Evolutionary conservation across 2,888 invertebrate genomes (phyloP), one percentile per base, ranked within the genome.

Genomic region (Amphipyra tragopoginis): DNA sequence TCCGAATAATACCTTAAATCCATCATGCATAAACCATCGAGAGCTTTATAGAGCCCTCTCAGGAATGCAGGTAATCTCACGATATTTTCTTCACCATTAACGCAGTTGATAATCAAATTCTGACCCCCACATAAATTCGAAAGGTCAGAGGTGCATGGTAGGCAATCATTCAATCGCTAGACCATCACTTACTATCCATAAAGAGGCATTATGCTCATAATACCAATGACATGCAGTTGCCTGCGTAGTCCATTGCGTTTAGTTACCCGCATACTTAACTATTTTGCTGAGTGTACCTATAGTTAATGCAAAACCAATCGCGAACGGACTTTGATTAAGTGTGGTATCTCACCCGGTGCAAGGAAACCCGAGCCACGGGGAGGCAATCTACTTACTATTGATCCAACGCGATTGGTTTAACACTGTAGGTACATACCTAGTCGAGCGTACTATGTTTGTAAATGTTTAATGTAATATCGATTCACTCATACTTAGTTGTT

Each of bases 331-430:
- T 56, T 50, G 61, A 73, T 70, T 61, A 70, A 47, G 36, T 45
- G 52, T 44, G 69, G 61, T 33, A 53, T 67, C 49, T 33, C 42
- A 21, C 9, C 44, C 44, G 14, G 14, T 26, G 21, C 39, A 36
- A 67, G 75, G 79, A 78, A 81, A 80, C 72, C 62, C 63, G 71
- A 82, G 58, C 71, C 44, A 66, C 58, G 70, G 72, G 72, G 75
- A 65, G 77, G 77, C 75, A 74, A 74, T 77, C 71, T 75, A 57
- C 69, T 57, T 54, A 51, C 65, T 79, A 83, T 85, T 79, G 84
- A 81, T 80, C 80, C 60, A 43, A 43, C 48, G 29, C 14, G 14
- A 51, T 43, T 52, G 39, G 29, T n/a, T 50, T 11, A n/a, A 47
- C 13, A 48, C 1, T 2, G 34, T 21, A n/a, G n/a, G n/a, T n/a